A percentile compares a stretch with the other conserved stretches of the same genome.
phyloP scores from a whole-genome alignment of 2,797 vertebrate genomes.

The Eutrigla gurnardus region DNA sequence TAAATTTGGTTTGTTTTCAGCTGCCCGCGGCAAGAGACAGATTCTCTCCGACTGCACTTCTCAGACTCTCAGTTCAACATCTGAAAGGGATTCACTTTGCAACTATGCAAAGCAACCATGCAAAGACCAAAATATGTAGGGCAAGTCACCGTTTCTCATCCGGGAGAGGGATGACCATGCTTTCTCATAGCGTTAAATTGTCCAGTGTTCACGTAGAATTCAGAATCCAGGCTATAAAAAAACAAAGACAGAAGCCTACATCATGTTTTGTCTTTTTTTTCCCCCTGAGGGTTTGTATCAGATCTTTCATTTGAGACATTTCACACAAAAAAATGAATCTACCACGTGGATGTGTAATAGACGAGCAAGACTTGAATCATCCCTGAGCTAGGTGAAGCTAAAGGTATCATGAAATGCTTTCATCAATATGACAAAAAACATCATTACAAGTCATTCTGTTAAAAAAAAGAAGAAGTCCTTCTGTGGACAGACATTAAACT shows the following conservation, averaged over 20 bases:
- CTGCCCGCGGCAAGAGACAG: constrained; percentile 68
- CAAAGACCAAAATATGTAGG: constrained; percentile 61
- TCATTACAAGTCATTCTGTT: neutral
- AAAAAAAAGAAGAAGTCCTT: neutral
- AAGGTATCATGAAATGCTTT: constrained; percentile 44
- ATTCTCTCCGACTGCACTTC: constrained; percentile 71
- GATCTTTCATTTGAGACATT: constrained; percentile 30
- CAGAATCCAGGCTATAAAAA: constrained; percentile 17
- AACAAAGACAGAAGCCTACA: constrained; percentile 20
- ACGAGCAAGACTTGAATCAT: constrained; percentile 54
- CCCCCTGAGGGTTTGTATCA: constrained; percentile 16
- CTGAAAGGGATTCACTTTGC: constrained; percentile 62
- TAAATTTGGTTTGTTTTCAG: constrained; percentile 74
- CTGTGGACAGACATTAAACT: constrained; percentile 15
- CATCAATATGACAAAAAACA: constrained; percentile 25
- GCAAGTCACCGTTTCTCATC: constrained; percentile 40
- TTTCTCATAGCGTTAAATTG: constrained; percentile 24
- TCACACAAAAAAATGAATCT: constrained; percentile 29
- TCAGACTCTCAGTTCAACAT: constrained; percentile 63
- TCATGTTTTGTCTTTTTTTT: constrained; percentile 14
- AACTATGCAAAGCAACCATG: constrained; percentile 61
- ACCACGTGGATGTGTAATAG: constrained; percentile 30
- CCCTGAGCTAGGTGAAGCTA: constrained; percentile 22
- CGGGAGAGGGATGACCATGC: constrained; percentile 29
- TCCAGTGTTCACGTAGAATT: constrained; percentile 13